Conservation (phyloP, 2,797 vertebrate species). For the Fistularia tabacaria region DNA sequence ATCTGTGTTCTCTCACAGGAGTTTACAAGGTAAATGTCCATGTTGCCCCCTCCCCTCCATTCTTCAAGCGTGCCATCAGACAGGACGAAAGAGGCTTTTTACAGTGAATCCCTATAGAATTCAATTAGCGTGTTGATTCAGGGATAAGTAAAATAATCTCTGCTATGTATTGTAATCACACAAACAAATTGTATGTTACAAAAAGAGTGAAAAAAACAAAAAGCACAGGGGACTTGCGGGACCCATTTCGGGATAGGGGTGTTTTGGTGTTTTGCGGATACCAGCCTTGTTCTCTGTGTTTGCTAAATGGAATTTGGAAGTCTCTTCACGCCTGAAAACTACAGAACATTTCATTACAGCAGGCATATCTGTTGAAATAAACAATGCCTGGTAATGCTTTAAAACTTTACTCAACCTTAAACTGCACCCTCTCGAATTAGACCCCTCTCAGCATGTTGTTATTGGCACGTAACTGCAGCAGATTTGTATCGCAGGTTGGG, state of each 20-base stretch:
- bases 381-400: conserved; percentile 65
- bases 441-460: conserved; percentile 66
- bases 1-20: conserved; percentile 41
- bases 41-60: conserved; percentile 38
- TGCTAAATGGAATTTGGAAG: too few relatives aligned
- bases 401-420: conserved; percentile 63
- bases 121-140: conserved; percentile 51
- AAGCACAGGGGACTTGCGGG: background rate
- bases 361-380: conserved; percentile 50
- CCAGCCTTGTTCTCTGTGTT: conserved; percentile 15
- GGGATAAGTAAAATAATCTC: conserved; percentile 45
- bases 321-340: conserved; percentile 53
- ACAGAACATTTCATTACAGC: conserved; percentile 61
- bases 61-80: conserved; percentile 2
- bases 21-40: conserved; percentile 62
- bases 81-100: conserved; percentile 40
- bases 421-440: conserved; percentile 65
- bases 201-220: conserved; percentile 6
- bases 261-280: conserved; percentile 28
- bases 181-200: conserved; percentile 31
- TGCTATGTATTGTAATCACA: conserved; percentile 37
- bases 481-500: conserved; percentile 75
- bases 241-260: conserved; percentile 11
- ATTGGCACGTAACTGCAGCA: conserved; percentile 74
- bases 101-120: conserved; percentile 48